Base-by-base conservation (phyloP, 1,140 invertebrate genomes). In the Colletes latitarsis region DNA sequence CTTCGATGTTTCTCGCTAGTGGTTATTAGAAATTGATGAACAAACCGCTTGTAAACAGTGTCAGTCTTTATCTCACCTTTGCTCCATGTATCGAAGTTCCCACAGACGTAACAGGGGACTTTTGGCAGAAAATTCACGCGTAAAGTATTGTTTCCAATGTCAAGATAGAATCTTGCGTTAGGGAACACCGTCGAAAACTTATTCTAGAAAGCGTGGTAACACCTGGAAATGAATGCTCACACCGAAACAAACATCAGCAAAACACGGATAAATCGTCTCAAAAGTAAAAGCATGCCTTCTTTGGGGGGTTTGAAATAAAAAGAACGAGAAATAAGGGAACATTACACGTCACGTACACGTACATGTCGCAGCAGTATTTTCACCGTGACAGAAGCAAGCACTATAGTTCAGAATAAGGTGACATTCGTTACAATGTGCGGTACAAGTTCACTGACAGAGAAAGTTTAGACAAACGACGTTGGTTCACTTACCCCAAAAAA, bases 401-500 rank as follows among this genome's bases (percentile, higher is more conserved):
- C 64, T 67, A 67, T 9, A 67, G 6, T 58, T 21, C 4, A 58
- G 19, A 58, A 58, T 19, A 8, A 19, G 8, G 57, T 58, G n/a
- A n/a, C 57, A 58, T 58, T 5, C 57, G 57, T 58, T 19, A 9
- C n/a, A 58, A 0, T 58, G 57, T 58, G 57, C 57, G 17, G 9
- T 15, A 63, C 30, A 63, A 63, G 15, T 67, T 49, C 62, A 66
- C 46, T 74, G 46, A 49, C 72, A 55, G 49, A 76, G 14, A 46
- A 66, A 53, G 30, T 21, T 53, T 21, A 60, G 14, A 39, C 6
- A 77, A 52, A 21, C 74, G 49, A 76, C 41, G 74, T 57, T 77
- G 55, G n/a, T 77, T 71, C 67, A 77, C 75, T 77, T 77, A 77
- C 75, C 75, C 75, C 43, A 21, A 17, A 14, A 30, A 30, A 30